A percentile compares a stretch with the other conserved stretches of the same genome.
Conservation (phyloP, 2,113 vertebrate species). For the Butastur rufipennis region DNA sequence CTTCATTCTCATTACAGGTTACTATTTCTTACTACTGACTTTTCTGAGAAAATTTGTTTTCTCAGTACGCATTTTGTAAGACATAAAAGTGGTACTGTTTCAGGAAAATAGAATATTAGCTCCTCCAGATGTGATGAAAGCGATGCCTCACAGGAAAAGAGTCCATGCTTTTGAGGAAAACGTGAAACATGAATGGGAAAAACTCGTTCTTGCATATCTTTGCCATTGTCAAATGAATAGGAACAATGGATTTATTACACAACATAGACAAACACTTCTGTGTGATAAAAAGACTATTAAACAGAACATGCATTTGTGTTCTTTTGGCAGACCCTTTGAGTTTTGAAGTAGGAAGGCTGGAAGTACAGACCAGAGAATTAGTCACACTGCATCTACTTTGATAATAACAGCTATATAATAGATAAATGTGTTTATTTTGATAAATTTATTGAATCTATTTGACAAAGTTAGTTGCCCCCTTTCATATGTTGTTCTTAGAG, state of each 20-base stretch:
- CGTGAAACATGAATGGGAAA: not conserved
- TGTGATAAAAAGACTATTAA: not conserved
- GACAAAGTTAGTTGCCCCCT: not conserved
- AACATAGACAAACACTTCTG: not conserved
- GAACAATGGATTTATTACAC: not conserved
- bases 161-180: not conserved
- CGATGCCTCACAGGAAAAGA: not conserved
- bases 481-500: not conserved
- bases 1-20: not conserved
- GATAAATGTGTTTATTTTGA: not conserved
- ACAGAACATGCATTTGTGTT: not conserved
- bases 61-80: not conserved
- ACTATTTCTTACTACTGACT: not conserved
- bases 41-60: not conserved
- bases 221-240: not conserved
- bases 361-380: not conserved
- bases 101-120: not conserved
- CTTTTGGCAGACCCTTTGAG: not conserved
- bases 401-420: not conserved
- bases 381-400: not conserved
- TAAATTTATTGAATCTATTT: not conserved
- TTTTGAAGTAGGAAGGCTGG: not conserved
- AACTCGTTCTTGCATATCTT: not conserved
- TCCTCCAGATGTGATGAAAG: slow-evolving; percentile 10
- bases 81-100: not conserved